Conservation (phyloP, 2,888 invertebrate species). For the Globia sparganii region DNA sequence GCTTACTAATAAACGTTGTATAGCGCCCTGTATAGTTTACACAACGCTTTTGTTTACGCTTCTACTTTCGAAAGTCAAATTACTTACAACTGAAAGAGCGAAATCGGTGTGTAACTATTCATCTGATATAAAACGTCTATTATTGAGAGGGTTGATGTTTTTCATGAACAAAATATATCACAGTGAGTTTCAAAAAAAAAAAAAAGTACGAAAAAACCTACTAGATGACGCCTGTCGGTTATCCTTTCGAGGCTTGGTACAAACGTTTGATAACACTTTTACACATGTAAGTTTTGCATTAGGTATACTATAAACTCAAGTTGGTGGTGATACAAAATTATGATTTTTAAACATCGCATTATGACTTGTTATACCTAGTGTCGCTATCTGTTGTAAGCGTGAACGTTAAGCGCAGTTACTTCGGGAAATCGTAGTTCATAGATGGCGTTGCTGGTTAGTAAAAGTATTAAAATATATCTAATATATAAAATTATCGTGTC, state of each 20-base stretch:
- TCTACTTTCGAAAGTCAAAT: no score
- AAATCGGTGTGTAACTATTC: no score
- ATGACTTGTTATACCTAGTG: neutral
- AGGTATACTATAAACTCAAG: neutral
- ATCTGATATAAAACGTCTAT: no score
- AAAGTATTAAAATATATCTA: neutral
- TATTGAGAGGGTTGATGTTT: no score
- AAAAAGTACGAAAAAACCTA: neutral
- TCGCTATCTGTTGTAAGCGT: neutral
- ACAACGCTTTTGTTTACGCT: no score
- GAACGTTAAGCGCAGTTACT: neutral
- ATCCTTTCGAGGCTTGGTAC: neutral
- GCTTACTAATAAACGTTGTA: no score
- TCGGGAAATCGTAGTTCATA: neutral
- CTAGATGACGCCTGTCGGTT: slow-evolving; percentile 5
- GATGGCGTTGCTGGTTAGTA: slow-evolving; percentile 25
- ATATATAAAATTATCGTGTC: no score
- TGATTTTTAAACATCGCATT: neutral
- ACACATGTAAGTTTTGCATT: no score
- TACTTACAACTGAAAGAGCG: no score
- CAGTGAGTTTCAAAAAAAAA: neutral
- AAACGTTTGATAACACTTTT: neutral
- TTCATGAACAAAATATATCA: neutral
- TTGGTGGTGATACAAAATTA: neutral
- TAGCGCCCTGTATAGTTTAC: no score